Evolutionary conservation across 2,797 vertebrate species (phyloP).

Genomic region (Hephaestus fuliginosus): DNA sequence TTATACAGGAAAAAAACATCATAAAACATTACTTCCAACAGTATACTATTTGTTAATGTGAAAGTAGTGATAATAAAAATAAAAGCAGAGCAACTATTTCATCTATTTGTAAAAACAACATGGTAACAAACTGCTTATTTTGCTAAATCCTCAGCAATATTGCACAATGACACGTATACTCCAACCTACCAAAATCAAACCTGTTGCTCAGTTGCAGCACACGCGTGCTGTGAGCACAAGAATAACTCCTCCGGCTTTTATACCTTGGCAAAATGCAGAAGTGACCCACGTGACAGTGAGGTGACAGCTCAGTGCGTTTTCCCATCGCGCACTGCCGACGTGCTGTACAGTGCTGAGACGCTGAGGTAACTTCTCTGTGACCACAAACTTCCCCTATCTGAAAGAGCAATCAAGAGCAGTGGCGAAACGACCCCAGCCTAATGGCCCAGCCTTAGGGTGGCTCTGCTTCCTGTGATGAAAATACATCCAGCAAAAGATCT

Average conservation of each 20-base stretch:
- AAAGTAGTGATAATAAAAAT: not conserved
- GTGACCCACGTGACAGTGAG: conserved; percentile 77
- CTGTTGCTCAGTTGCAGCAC: conserved; percentile 35
- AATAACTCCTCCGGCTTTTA: conserved; percentile 83
- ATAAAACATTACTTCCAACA: not conserved
- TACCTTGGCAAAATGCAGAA: conserved; percentile 81
- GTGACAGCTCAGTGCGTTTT: conserved; percentile 65
- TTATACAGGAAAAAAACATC: not conserved
- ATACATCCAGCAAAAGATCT: conserved; percentile 5
- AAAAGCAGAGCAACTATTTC: not conserved
- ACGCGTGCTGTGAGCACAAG: conserved; percentile 63
- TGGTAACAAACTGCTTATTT: not conserved
- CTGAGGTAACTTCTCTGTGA: conserved; percentile 67
- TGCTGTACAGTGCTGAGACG: conserved; percentile 42
- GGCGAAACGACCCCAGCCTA: conserved; percentile 58
- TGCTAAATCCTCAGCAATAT: not conserved
- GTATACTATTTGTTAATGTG: not conserved
- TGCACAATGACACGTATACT: not conserved
- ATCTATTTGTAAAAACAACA: not conserved
- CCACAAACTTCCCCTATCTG: conserved; percentile 83
- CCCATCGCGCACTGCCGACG: conserved; percentile 77
- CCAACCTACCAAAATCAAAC: conserved; percentile 14
- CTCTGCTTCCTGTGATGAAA: conserved; percentile 78
- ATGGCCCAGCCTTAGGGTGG: conserved; percentile 60
- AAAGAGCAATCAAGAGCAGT: conserved; percentile 57